These are phyloP conservation scores for Apistogramma diplotaenia DNA, from an alignment of 2,113 vertebrate genomes.

Conservation along the genomic window DNA sequence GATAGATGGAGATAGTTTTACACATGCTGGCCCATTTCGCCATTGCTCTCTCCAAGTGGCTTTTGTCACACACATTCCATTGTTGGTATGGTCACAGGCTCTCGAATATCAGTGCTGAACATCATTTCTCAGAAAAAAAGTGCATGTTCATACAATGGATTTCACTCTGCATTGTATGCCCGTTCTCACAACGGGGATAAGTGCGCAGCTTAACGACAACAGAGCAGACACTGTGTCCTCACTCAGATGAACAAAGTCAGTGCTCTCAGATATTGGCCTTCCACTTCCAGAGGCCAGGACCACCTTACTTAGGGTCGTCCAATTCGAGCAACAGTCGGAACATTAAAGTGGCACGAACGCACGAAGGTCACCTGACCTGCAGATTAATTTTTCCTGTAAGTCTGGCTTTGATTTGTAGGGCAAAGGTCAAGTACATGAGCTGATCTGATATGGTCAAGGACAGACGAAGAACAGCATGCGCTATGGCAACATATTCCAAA, in stretches of 20 bases:
- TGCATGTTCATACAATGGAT: constrained; percentile 47
- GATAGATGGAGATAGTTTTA: constrained; percentile 73
- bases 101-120: constrained; percentile 67
- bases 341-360: background rate
- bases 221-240: constrained; percentile 44
- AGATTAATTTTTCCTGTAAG: background rate
- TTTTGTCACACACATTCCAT: constrained; percentile 77
- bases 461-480: background rate
- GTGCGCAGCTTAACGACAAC: constrained; percentile 40
- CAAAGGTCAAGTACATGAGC: background rate
- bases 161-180: constrained; percentile 10
- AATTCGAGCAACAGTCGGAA: background rate
- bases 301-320: background rate
- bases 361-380: background rate
- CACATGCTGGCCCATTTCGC: constrained; percentile 67
- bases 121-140: constrained; percentile 58
- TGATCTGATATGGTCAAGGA: constrained; percentile 14
- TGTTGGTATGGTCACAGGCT: constrained; percentile 76
- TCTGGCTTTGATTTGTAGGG: background rate
- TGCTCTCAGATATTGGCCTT: constrained; percentile 16
- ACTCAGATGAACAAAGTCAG: constrained; percentile 53
- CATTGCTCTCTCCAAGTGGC: constrained; percentile 60
- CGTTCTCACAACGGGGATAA: constrained; percentile 26
- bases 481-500: background rate
- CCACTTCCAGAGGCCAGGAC: constrained; percentile 16